Percentiles rank a stretch among this genome's conserved stretches.
These are phyloP conservation scores for Apistogramma diplotaenia DNA, from an alignment of 2,113 vertebrate genomes.

Conservation along the genomic window DNA sequence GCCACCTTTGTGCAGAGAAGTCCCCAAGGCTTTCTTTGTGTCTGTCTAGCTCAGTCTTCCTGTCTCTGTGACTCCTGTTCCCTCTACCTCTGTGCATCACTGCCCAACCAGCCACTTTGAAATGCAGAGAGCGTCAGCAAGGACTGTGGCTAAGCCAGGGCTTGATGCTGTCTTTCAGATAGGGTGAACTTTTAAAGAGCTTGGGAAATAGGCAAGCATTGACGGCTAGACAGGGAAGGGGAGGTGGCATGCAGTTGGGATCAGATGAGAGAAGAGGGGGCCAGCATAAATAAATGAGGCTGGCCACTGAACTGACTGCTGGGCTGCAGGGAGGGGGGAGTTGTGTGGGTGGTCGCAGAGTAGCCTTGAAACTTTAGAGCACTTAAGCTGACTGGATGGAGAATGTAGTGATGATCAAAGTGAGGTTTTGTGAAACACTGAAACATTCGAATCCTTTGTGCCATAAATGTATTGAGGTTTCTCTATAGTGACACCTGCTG, in stretches of 20 bases:
- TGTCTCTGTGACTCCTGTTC: neutral
- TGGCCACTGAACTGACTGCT: conserved; percentile 21
- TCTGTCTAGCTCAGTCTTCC: neutral
- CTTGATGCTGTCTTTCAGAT: conserved; percentile 64
- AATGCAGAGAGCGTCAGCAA: conserved; percentile 56
- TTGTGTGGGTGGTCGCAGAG: neutral
- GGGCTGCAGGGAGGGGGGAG: conserved; percentile 3
- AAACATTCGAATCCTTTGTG: too few species aligned
- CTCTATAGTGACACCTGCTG: too few species aligned
- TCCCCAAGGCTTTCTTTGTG: neutral
- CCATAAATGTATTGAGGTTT: too few species aligned
- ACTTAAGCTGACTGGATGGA: neutral
- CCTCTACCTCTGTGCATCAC: conserved; percentile 1
- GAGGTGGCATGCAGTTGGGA: conserved; percentile 22
- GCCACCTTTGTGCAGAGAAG: neutral
- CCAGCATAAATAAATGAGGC: conserved; percentile 57
- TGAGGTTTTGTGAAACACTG: too few species aligned
- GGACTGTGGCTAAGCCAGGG: conserved; percentile 42
- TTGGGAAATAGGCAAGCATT: conserved; percentile 24
- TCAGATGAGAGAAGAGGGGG: conserved; percentile 33
- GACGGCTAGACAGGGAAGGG: neutral
- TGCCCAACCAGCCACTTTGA: conserved; percentile 43
- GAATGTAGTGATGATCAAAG: too few species aligned
- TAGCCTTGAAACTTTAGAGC: neutral
- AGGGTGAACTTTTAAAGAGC: conserved; percentile 58